Conservation (phyloP, 2,888 invertebrate genomes). For the Epinotia nisella region DNA sequence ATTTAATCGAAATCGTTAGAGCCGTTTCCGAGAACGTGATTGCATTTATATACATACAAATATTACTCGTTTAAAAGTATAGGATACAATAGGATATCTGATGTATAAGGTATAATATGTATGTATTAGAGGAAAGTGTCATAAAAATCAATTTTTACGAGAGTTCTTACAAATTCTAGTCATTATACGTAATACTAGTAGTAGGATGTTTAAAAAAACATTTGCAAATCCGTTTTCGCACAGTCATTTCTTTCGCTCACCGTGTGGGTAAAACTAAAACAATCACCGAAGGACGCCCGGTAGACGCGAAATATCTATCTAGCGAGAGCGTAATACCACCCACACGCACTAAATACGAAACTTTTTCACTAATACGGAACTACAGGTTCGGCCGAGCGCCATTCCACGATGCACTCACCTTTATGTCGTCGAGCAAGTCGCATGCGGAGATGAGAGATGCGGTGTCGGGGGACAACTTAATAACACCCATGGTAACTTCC, state of each 20-base stretch:
- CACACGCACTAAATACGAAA: slow-evolving; percentile 63
- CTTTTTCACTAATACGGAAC: slow-evolving; percentile 65
- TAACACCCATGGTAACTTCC: slow-evolving; percentile 71
- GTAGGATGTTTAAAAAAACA: background rate
- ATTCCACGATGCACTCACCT: slow-evolving; percentile 73
- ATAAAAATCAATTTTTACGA: background rate
- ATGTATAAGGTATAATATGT: background rate
- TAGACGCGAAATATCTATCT: slow-evolving; percentile 10
- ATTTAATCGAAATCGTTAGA: too few species aligned
- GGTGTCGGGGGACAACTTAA: slow-evolving; percentile 78
- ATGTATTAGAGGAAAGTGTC: background rate
- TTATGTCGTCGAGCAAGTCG: slow-evolving; percentile 81
- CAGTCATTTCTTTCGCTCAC: slow-evolving; percentile 3
- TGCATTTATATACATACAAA: too few species aligned
- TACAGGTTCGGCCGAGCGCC: slow-evolving; percentile 61
- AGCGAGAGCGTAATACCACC: slow-evolving; percentile 50
- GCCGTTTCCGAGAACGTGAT: too few species aligned
- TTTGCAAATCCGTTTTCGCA: background rate
- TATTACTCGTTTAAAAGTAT: too few species aligned
- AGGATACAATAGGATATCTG: too few species aligned
- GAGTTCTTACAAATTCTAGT: too few species aligned
- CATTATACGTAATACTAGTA: too few species aligned
- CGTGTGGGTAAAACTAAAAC: slow-evolving; percentile 27
- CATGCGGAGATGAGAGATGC: slow-evolving; percentile 77
- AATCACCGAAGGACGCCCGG: slow-evolving; percentile 30